A percentile compares a stretch with the other conserved stretches of the same genome.
Evolutionary conservation across 1,140 invertebrate species (phyloP).

Genomic region (Drosophila subpulchrella): DNA sequence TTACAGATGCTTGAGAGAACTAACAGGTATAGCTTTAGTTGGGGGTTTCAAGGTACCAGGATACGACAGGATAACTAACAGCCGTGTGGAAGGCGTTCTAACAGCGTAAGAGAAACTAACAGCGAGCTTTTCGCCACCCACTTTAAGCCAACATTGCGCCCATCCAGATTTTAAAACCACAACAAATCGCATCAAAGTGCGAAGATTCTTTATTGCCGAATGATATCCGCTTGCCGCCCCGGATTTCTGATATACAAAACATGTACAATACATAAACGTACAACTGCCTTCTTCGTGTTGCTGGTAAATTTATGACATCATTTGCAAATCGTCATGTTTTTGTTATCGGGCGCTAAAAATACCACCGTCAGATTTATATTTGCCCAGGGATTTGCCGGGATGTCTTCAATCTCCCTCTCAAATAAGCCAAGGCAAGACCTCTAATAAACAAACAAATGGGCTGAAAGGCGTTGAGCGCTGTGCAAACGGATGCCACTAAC

Average conservation of each 20-base stretch:
- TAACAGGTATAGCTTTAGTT: background rate
- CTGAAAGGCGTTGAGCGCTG: constrained; percentile 39
- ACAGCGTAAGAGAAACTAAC: constrained; percentile 59
- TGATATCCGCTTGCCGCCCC: constrained; percentile 14
- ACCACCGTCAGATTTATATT: constrained; percentile 35
- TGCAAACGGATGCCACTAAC: constrained; percentile 35
- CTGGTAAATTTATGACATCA: constrained; percentile 66
- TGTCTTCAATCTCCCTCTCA: constrained; percentile 30
- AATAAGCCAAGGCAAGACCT: constrained; percentile 38
- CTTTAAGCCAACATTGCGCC: background rate
- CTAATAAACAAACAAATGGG: constrained; percentile 56
- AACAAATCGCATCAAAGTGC: constrained; percentile 13
- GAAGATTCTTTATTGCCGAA: constrained; percentile 20
- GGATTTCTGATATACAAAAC: constrained; percentile 51
- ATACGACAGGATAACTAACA: constrained; percentile 53
- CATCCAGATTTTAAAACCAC: constrained; percentile 23
- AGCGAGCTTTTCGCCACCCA: constrained; percentile 55
- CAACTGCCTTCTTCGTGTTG: no score
- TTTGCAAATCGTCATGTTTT: constrained; percentile 73
- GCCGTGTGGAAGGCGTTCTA: constrained; percentile 56
- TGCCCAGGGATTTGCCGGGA: constrained; percentile 28
- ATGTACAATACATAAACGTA: background rate
- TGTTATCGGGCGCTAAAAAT: constrained; percentile 50
- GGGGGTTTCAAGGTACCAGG: no score
- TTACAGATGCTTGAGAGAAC: background rate